phyloP scores from a whole-genome alignment of 2,797 vertebrate genomes.

The Phalloptychus januarius region DNA sequence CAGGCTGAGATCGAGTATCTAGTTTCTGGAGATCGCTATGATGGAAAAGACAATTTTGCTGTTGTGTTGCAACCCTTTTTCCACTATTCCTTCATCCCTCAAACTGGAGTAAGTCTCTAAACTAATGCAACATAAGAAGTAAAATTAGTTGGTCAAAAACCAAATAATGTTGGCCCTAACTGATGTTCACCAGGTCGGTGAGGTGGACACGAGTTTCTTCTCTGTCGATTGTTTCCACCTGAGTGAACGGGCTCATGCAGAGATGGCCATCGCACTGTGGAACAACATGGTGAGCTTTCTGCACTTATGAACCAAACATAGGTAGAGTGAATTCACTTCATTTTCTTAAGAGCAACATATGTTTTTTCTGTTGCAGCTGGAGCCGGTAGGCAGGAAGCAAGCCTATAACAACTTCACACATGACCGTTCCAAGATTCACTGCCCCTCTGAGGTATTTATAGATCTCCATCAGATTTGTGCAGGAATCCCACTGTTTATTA shows the following conservation, averaged over 20 bases:
- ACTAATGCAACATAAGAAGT: not conserved
- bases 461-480: not conserved
- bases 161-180: constrained; percentile 1
- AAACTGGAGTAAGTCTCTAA: constrained; percentile 77
- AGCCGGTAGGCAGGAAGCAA: constrained; percentile 87
- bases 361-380: constrained; percentile 77
- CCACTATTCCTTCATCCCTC: constrained; percentile 79
- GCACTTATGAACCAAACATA: constrained; percentile 1
- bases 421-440: constrained; percentile 85
- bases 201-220: constrained; percentile 85
- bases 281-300: constrained; percentile 89
- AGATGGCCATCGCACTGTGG: constrained; percentile 91
- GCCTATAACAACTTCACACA: constrained; percentile 88
- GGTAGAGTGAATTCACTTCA: not conserved
- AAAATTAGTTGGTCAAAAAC: constrained; percentile 1
- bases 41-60: constrained; percentile 84
- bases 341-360: not conserved
- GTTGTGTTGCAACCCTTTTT: constrained; percentile 88
- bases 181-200: constrained; percentile 70
- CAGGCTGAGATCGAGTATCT: constrained; percentile 71
- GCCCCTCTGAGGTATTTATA: constrained; percentile 81
- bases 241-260: constrained; percentile 84
- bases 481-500: constrained; percentile 3
- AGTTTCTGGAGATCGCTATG: constrained; percentile 75
- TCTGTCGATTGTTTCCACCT: constrained; percentile 90